phyloP scores from a whole-genome alignment of 1,140 invertebrate genomes.

The Cardiocondyla obscurior region DNA sequence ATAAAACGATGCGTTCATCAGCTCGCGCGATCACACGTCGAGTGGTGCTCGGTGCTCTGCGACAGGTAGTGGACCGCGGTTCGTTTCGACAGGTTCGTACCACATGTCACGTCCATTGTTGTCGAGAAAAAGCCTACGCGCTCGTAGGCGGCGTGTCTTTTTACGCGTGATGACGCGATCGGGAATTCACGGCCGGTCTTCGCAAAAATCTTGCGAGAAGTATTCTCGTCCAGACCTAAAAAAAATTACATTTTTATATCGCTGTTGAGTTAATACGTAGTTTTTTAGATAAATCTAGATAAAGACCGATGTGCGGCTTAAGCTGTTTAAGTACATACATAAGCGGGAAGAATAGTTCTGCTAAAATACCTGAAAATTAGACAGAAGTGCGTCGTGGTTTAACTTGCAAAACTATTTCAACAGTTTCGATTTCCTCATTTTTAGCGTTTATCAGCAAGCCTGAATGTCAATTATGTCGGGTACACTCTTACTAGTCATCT shows the following conservation, averaged over 20 bases:
- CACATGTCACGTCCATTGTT: background rate
- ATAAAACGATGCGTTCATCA: conserved; percentile 62
- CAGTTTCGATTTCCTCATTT: background rate
- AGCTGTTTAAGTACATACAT: background rate
- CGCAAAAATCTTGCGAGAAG: background rate
- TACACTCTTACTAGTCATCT: background rate
- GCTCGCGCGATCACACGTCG: conserved; percentile 51
- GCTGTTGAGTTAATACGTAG: too few relatives aligned
- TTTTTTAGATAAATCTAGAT: background rate
- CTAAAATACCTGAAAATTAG: background rate
- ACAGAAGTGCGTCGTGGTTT: background rate
- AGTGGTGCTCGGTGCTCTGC: conserved; percentile 58
- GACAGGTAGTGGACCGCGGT: conserved; percentile 27
- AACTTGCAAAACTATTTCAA: background rate
- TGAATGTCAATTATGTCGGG: conserved; percentile 40
- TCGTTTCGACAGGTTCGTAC: conserved; percentile 31
- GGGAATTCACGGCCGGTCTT: background rate
- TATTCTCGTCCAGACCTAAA: too few relatives aligned
- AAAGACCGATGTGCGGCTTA: background rate
- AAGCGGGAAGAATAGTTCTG: background rate
- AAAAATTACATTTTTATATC: too few relatives aligned
- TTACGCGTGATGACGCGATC: conserved; percentile 23
- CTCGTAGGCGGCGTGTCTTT: background rate
- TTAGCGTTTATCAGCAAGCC: conserved; percentile 16
- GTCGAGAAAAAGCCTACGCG: background rate